Evolutionary conservation across 53 echinoderm and acorn worm genomes (phyloP).

Genomic region (Patiria pectinifera): DNA sequence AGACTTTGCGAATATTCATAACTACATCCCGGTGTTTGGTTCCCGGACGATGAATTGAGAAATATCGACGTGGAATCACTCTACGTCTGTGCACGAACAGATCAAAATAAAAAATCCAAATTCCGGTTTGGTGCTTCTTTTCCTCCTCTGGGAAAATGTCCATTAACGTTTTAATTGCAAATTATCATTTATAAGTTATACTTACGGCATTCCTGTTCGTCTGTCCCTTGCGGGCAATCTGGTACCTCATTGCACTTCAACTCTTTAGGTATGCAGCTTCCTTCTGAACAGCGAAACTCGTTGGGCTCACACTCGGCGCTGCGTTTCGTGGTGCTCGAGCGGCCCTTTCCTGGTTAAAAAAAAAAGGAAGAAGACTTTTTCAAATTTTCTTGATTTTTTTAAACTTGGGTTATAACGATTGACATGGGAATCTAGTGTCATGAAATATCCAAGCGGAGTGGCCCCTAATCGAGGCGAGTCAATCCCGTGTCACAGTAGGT

Average conservation of each 20-base stretch:
- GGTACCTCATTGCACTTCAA: slow-evolving; percentile 27
- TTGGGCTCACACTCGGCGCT: slow-evolving; percentile 13
- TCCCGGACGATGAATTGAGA: no score
- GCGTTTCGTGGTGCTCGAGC: slow-evolving; percentile 47
- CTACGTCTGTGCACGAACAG: no score
- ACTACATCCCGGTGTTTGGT: no score
- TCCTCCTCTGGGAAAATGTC: not conserved
- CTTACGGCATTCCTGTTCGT: slow-evolving; percentile 61
- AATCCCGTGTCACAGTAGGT: no score
- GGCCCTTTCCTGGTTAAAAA: slow-evolving; percentile 23
- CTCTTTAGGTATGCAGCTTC: slow-evolving; percentile 42
- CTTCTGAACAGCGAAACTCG: slow-evolving; percentile 34
- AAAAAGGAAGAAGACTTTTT: not conserved
- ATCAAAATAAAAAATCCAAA: no score
- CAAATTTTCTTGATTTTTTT: not conserved
- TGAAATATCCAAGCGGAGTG: no score
- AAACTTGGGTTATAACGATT: no score
- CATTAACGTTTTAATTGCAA: not conserved
- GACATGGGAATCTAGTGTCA: no score
- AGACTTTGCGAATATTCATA: no score
- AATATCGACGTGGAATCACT: no score
- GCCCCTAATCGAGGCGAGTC: no score
- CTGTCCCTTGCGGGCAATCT: slow-evolving; percentile 42
- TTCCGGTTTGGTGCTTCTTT: no score
- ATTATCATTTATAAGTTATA: not conserved